Conservation (phyloP, 2,888 invertebrate genomes). For the Homarus gammarus region DNA sequence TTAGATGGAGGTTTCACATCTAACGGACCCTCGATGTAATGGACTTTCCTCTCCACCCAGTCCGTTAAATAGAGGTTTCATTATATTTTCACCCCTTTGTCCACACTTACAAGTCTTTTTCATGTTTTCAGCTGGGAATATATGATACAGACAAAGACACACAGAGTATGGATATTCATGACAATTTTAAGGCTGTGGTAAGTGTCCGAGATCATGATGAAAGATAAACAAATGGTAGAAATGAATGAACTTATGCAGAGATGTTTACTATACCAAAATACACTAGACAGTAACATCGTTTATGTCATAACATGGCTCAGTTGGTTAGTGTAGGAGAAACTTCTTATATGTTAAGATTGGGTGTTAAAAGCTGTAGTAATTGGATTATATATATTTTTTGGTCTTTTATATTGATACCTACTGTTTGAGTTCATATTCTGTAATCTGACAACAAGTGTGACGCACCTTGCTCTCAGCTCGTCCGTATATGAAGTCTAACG, state of each 20-base stretch:
- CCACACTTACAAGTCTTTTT: conserved; percentile 58
- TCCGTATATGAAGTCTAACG: not conserved
- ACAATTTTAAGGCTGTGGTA: conserved; percentile 55
- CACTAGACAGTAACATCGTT: conserved; percentile 11
- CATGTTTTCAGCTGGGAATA: conserved; percentile 63
- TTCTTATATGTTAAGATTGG: too few relatives aligned
- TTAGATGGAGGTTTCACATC: too few relatives aligned
- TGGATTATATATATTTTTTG: not conserved
- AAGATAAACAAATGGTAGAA: conserved; percentile 20
- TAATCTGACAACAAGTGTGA: not conserved
- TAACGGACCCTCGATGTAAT: too few relatives aligned
- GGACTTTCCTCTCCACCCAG: too few relatives aligned
- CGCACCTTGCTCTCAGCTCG: not conserved
- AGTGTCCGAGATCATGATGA: conserved; percentile 38
- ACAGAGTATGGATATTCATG: conserved; percentile 59
- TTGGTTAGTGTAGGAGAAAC: too few relatives aligned
- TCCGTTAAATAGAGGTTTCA: too few relatives aligned
- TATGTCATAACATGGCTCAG: conserved; percentile 27
- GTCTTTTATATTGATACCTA: not conserved
- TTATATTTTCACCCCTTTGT: conserved; percentile 41
- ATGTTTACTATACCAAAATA: not conserved
- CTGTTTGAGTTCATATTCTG: not conserved
- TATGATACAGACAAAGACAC: conserved; percentile 64
- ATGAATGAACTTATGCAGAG: conserved; percentile 26
- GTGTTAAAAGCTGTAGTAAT: not conserved